Base-by-base conservation (phyloP, 2,888 invertebrate genomes). In the Physocephala rufipes region DNA sequence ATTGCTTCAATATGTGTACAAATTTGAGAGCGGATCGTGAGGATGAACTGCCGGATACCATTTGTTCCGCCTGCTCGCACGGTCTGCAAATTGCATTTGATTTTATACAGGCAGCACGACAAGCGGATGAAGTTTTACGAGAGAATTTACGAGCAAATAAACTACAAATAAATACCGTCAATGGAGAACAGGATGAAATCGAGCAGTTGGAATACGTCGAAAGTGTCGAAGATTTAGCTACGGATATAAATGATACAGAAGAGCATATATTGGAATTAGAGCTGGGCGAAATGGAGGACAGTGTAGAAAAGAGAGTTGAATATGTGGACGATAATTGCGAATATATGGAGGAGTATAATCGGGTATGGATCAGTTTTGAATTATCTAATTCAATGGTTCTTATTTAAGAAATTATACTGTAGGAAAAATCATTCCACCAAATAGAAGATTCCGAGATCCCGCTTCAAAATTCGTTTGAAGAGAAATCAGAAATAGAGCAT, bases 1-100 rank as follows among this genome's bases (percentile, higher is more conserved):
- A 76, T 4, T 74, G 73, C 62, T 77, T 77, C 45, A 75, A 73
- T 28, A 67, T 72, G 13, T 77, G 77, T 62, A 78, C 77, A 1
- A 74, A 73, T 7, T 70, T 78, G 53, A 30, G 73, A 61, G 76
- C 75, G 0, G 59, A 21, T 16, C 21, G 65, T 2, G 53, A 72
- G 1, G 78, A 78, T 62, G 72, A 67, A 5, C 67, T 76, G 16
- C 76, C 78, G 5, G 67, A 36, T 5, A 70, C 61, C 1, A 67
- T 74, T 12, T 74, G 74, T 26, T 49, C 58, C 16, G 36, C 47
- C 28, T 74, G 74, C 51, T 70, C 71, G 4, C 70, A 71, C 1
- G 63, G 70, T 68, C 55, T 74, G 2, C 69, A 75, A 58, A 28
- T 73, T 15, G 64, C 71, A 3, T 73, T 64, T 36, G 55, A 72